Percentiles rank a stretch among this genome's conserved stretches.
Conservation (phyloP, 2,888 invertebrate genomes). For the Acleris cristana region DNA sequence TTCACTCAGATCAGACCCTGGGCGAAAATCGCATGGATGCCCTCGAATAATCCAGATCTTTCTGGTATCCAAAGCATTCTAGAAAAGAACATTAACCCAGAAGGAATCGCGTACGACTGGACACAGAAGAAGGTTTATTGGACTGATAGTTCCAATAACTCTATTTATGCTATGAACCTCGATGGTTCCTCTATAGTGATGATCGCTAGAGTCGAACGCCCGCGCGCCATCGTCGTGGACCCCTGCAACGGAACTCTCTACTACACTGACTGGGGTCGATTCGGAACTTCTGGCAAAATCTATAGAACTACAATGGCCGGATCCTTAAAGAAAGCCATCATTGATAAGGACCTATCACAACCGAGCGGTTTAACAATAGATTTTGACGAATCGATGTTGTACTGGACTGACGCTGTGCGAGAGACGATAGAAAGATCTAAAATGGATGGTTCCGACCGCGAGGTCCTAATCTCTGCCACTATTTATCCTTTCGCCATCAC, state of each 20-base stretch:
- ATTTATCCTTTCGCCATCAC: slow-evolving; percentile 98
- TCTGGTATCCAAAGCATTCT: slow-evolving; percentile 87
- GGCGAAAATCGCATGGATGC: slow-evolving; percentile 93
- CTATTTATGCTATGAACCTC: slow-evolving; percentile 96
- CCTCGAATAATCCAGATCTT: slow-evolving; percentile 87
- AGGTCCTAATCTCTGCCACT: slow-evolving; percentile 93
- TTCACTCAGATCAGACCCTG: slow-evolving; percentile 97
- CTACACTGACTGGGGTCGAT: slow-evolving; percentile 98
- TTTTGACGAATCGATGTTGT: slow-evolving; percentile 95
- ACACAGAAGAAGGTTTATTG: slow-evolving; percentile 98
- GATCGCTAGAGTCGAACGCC: slow-evolving; percentile 96
- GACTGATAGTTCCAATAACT: slow-evolving; percentile 97
- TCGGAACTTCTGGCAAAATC: slow-evolving; percentile 96
- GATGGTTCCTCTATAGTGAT: slow-evolving; percentile 94
- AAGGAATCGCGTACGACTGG: slow-evolving; percentile 98
- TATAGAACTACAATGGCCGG: slow-evolving; percentile 98
- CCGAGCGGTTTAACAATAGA: slow-evolving; percentile 98
- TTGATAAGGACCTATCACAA: slow-evolving; percentile 95
- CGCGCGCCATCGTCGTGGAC: slow-evolving; percentile 97
- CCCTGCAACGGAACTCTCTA: slow-evolving; percentile 98
- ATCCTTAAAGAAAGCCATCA: slow-evolving; percentile 93
- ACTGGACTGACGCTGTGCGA: slow-evolving; percentile 98
- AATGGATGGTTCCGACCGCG: slow-evolving; percentile 93
- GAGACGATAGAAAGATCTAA: slow-evolving; percentile 97
- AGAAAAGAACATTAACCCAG: slow-evolving; percentile 93